Evolutionary conservation across 2,113 vertebrate genomes (phyloP), one percentile per base, ranked within the genome.

Genomic region (Ictalurus furcatus): DNA sequence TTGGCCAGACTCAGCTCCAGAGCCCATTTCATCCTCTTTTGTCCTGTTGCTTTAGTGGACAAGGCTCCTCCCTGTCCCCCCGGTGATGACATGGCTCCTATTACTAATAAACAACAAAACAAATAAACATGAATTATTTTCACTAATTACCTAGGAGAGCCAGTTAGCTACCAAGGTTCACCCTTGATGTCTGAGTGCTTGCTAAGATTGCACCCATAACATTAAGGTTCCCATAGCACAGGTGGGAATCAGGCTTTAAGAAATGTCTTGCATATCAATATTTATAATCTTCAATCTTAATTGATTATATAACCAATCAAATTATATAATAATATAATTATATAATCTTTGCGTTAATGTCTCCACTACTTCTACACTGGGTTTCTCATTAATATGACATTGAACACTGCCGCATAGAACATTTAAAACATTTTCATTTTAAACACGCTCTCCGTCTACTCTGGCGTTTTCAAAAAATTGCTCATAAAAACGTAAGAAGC

Each of bases 11-110:
- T 95, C 82, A 96, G 93, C 90, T 96, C 96, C 88, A 96, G 90
- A 63, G 95, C 94, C 96, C 96, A 96, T 78, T 96, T 96, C 94
- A 96, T 95, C 90, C 95, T 95, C 84, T 94, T 90, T 16, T 91
- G 90, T 5, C 92, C 89, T 1, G 89, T 44, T n/a, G 93, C 94
- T 69, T 95, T 93, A 0, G 93, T 94, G 0, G 95, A 95, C 91
- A 96, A 61, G 78, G 94, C 94, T 83, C 94, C 93, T 87, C 94
- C 95, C 87, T 95, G 95, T 90, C 94, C 94, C 74, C 95, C 95
- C 65, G 94, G 93, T 93, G 96, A 95, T 7, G 95, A 93, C 96
- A 96, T 96, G 84, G 76, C 88, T 91, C 93, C 85, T 6, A 28
- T 67, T 58, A 71, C 88, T 79, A 48, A 89, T 73, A 85, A 79